Percentiles rank a stretch among this genome's conserved stretches.
These are phyloP conservation scores for Ranitomeya imitator DNA, from an alignment of 2,113 vertebrate species.

Conservation along the genomic window DNA sequence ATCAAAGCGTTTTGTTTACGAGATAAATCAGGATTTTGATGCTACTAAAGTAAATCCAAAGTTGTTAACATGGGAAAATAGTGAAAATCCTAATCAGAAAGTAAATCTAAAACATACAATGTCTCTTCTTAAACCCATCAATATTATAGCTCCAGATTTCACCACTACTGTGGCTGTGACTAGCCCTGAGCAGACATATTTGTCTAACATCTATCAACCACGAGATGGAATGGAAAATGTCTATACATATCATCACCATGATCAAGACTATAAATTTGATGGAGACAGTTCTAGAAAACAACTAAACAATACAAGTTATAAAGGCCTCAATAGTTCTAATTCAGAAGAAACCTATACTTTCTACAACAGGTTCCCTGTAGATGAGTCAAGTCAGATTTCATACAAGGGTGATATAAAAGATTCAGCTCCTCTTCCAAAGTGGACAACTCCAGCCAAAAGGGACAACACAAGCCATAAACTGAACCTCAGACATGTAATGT, in stretches of 20 bases:
- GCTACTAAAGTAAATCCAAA: background rate
- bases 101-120: constrained; percentile 21
- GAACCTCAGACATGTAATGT: background rate
- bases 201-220: background rate
- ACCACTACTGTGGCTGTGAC: background rate
- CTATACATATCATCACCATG: background rate
- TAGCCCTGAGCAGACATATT: background rate
- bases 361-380: background rate
- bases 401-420: background rate
- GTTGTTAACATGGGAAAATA: background rate
- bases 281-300: background rate
- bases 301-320: background rate
- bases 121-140: constrained; percentile 28
- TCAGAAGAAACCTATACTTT: background rate
- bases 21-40: background rate
- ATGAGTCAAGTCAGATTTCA: background rate
- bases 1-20: background rate
- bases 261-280: background rate
- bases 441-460: background rate
- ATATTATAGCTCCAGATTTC: constrained; percentile 26
- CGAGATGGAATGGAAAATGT: background rate
- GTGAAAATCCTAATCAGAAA: background rate
- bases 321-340: background rate
- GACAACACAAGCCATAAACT: background rate
- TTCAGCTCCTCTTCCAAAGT: background rate